Conservation (phyloP, 2,888 invertebrate genomes). For the Melikaiella ostensackeni region DNA sequence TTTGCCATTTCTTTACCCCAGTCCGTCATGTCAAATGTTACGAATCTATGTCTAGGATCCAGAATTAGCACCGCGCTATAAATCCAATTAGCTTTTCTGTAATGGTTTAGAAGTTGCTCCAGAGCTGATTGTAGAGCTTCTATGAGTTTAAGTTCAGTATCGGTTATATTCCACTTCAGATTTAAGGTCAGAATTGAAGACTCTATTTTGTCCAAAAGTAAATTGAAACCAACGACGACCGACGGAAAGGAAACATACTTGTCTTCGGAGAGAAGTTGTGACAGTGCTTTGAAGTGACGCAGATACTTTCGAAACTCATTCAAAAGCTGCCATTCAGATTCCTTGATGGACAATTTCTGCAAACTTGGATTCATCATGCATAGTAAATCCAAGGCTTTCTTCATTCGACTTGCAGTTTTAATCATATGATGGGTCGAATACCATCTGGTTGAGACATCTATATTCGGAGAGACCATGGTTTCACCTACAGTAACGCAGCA, state of each 20-base stretch:
- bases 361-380: background rate
- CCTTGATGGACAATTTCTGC: background rate
- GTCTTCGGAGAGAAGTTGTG: background rate
- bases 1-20: slow-evolving; percentile 21
- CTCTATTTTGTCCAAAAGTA: slow-evolving; percentile 18
- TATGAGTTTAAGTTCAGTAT: background rate
- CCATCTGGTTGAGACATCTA: background rate
- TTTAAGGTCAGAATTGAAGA: background rate
- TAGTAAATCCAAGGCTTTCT: slow-evolving; percentile 10
- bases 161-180: background rate
- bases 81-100: slow-evolving; percentile 10
- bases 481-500: background rate
- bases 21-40: background rate
- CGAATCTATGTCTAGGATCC: slow-evolving; percentile 11
- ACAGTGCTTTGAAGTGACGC: background rate
- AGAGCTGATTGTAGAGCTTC: slow-evolving; percentile 7
- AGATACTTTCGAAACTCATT: background rate
- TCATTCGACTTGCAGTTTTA: slow-evolving; percentile 13
- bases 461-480: background rate
- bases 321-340: slow-evolving; percentile 5
- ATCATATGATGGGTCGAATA: background rate
- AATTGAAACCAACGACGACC: slow-evolving; percentile 6
- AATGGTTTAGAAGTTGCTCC: slow-evolving; percentile 1
- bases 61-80: slow-evolving; percentile 14
- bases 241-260: background rate